Evolutionary conservation across 1,140 invertebrate genomes (phyloP), one percentile per base, ranked within the genome.

Genomic region (Acyrthosiphon pisum): DNA sequence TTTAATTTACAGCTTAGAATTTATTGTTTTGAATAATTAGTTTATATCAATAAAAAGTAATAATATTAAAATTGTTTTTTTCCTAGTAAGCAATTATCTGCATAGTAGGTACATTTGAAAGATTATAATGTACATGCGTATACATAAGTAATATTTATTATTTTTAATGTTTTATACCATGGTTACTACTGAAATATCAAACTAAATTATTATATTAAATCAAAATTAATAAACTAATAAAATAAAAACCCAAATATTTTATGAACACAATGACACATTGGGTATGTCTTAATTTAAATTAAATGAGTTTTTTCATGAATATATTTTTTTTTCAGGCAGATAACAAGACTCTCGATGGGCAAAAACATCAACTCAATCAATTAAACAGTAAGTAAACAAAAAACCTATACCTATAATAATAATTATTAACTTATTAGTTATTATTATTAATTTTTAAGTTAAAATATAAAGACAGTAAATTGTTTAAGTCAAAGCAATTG

Each of bases 301-400:
- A 41, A 84, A 26, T 44, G 7, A 84, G 9, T 84, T n/a, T 53
- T 84, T 84, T 84, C 4, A 84, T 76, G 26, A 48, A n/a, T 87
- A 22, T 87, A 44, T 50, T n/a, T 7, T 56, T 90, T 76, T 92
- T 92, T n/a, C 48, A 93, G 91, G 20, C 81, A 44, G 91, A 84
- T 18, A 56, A 86, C 48, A 84, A 86, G 23, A 86, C 7, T 50
- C 81, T 93, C 76, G 81, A 93, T 93, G 91, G 91, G 76, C 91
- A 93, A 23, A 93, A 86, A 20, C 44, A 93, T 93, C 91, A 93
- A 84, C 35, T 83, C 14, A 53, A 86, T 56, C 84, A 44, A 53
- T 37, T 84, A 84, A 93, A 86, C 50, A 35, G 91, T 93, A 84
- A 93, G 91, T 68, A 90, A 60, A 44, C 30, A 90, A 41, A 56